Conservation (phyloP, 2,888 invertebrate genomes). For the Hetaerina titia region DNA sequence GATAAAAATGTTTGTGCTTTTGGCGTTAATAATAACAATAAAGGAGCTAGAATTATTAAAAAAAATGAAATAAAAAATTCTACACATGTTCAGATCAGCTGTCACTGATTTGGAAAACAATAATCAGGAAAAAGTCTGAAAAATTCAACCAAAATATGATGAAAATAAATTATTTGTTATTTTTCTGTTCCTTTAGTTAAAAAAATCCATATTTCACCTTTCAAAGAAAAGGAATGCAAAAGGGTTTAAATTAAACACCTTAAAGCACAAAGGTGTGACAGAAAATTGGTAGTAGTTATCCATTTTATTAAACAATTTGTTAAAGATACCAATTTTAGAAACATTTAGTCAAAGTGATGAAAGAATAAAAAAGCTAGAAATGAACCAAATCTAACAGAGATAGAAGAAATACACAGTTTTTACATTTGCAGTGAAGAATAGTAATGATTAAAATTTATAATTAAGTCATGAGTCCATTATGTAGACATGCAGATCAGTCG, state of each 20-base stretch:
- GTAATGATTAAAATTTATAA: neutral
- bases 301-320: neutral
- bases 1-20: neutral
- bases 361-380: neutral
- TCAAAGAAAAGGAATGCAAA: neutral
- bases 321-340: neutral
- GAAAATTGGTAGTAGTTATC: neutral
- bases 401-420: neutral
- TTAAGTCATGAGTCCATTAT: neutral
- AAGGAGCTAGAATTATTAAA: neutral
- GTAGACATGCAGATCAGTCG: conserved; percentile 6
- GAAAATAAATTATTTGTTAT: neutral
- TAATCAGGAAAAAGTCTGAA: too few species aligned
- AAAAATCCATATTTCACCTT: neutral
- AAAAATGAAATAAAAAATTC: neutral
- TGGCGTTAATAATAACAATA: neutral
- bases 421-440: neutral
- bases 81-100: too few species aligned
- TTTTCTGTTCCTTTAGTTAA: neutral
- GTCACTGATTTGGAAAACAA: too few species aligned
- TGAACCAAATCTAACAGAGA: neutral
- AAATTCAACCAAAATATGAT: too few species aligned
- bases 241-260: too few species aligned
- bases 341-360: neutral
- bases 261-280: too few species aligned